Evolutionary conservation across 2,797 vertebrate genomes (phyloP).

Genomic region (Falco novaeseelandiae): DNA sequence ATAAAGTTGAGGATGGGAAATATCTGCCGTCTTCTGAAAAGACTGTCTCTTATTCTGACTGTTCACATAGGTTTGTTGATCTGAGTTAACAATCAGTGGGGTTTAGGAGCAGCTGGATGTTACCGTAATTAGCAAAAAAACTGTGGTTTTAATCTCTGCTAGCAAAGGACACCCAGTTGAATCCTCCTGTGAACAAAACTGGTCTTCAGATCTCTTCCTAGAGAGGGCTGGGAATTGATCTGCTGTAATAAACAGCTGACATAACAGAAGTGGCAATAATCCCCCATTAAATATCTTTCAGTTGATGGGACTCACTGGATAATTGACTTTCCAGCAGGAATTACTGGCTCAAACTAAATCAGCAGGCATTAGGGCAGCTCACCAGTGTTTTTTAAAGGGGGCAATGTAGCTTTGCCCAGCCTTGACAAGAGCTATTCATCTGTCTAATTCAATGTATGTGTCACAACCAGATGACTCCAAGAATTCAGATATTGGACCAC

Average conservation of each 20-base stretch:
- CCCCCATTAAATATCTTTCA: conserved; percentile 71
- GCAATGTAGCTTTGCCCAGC: conserved; percentile 12
- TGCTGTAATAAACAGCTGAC: conserved; percentile 73
- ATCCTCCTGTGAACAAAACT: conserved; percentile 23
- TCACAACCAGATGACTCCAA: conserved; percentile 59
- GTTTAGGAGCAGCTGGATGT: conserved; percentile 33
- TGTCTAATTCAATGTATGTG: conserved; percentile 54
- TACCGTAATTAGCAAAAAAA: conserved; percentile 23
- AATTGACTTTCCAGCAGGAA: conserved; percentile 81
- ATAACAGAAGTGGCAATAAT: conserved; percentile 73
- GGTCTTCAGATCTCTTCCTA: conserved; percentile 6
- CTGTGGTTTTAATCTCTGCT: conserved; percentile 29
- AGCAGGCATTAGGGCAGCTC: conserved; percentile 71
- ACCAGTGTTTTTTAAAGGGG: conserved; percentile 16
- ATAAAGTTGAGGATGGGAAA: not conserved
- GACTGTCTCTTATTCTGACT: not conserved
- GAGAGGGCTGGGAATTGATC: conserved; percentile 53
- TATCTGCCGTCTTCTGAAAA: not conserved
- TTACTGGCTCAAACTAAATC: conserved; percentile 78
- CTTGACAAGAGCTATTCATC: conserved; percentile 64
- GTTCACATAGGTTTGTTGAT: not conserved
- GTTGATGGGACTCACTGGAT: conserved; percentile 62
- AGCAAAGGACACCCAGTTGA: not conserved
- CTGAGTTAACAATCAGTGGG: not conserved
- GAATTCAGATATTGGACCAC: not conserved